These are phyloP conservation scores for Gallinago stenura DNA, from an alignment of 2,797 vertebrate genomes.

Conservation along the genomic window DNA sequence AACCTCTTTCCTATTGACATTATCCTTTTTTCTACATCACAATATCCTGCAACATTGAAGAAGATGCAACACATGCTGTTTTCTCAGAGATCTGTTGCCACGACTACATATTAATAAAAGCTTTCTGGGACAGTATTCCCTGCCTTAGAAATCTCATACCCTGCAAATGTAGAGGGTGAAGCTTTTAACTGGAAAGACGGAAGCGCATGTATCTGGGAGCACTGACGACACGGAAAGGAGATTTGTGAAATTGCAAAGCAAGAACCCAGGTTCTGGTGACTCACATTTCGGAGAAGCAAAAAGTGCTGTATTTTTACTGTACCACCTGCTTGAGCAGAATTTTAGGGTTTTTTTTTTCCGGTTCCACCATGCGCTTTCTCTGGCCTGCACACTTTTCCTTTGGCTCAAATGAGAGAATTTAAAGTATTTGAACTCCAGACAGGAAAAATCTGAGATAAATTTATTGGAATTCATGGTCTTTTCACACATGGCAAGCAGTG, in stretches of 20 bases:
- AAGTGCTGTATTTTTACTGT: neutral
- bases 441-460: neutral
- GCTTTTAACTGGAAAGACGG: neutral
- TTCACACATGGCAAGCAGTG: neutral
- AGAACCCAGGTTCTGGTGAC: neutral
- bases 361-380: neutral
- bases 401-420: neutral
- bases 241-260: neutral
- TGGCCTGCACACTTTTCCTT: neutral
- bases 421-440: neutral
- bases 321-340: neutral
- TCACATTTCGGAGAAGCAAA: neutral
- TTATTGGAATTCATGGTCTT: neutral
- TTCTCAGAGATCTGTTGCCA: constrained; percentile 34
- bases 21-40: neutral
- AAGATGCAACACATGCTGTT: constrained; percentile 3
- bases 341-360: neutral
- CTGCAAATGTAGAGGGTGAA: neutral
- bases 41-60: neutral
- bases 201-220: neutral
- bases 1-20: neutral
- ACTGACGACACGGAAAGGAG: neutral
- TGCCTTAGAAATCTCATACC: neutral
- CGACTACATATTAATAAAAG: constrained; percentile 20
- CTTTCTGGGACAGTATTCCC: neutral